phyloP scores from a whole-genome alignment of 92 coral and sea anemone genomes.

The Zoanthus gigantus region DNA sequence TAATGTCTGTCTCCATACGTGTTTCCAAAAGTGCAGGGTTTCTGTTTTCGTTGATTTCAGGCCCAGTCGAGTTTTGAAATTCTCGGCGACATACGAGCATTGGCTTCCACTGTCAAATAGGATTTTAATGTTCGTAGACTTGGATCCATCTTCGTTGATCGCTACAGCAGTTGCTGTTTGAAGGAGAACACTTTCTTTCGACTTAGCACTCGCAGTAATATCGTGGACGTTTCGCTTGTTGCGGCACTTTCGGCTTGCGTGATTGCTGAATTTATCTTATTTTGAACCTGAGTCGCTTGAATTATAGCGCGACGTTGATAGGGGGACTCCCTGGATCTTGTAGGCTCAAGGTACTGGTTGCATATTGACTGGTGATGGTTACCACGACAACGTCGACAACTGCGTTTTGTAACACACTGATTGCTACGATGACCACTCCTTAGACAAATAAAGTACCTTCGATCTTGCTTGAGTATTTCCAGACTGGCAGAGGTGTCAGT shows the following conservation, averaged over 20 bases:
- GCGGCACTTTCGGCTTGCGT: constrained; percentile 28
- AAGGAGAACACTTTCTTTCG: constrained; percentile 48
- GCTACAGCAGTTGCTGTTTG: constrained; percentile 38
- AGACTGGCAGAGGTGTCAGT: constrained; percentile 55
- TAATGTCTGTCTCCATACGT: constrained; percentile 50
- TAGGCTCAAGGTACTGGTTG: constrained; percentile 26
- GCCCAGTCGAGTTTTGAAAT: constrained; percentile 11
- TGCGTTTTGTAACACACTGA: constrained; percentile 24
- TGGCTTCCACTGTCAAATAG: constrained; percentile 56
- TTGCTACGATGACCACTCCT: background rate
- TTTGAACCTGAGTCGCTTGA: constrained; percentile 18
- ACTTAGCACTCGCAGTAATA: constrained; percentile 51
- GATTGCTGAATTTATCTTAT: constrained; percentile 14
- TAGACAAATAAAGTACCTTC: constrained; percentile 59
- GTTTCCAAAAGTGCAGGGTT: constrained; percentile 42
- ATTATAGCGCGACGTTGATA: background rate
- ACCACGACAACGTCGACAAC: constrained; percentile 36
- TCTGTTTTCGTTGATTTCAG: constrained; percentile 49
- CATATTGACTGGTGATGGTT: constrained; percentile 54
- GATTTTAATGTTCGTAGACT: constrained; percentile 40
- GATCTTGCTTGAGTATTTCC: constrained; percentile 48
- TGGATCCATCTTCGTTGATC: constrained; percentile 9
- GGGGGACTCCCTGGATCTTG: constrained; percentile 7
- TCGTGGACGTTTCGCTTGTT: constrained; percentile 28
- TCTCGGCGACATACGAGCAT: constrained; percentile 37